Base-by-base conservation (phyloP, 2,113 vertebrate species). In the Macaca nemestrina region DNA sequence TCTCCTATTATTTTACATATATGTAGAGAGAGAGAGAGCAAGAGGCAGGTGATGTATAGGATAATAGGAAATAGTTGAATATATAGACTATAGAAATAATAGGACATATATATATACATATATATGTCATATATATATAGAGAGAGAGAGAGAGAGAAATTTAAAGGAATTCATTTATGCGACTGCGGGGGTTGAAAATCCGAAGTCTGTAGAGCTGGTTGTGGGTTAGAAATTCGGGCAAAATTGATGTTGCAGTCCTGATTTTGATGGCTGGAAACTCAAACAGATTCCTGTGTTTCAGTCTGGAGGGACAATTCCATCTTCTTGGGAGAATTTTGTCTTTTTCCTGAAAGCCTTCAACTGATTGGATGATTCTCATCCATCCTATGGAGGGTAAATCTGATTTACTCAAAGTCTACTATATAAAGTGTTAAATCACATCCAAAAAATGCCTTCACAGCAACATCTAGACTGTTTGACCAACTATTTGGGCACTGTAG, bases 91-190 rank as follows among this genome's bases (percentile, higher is more conserved):
- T 64, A 64, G 59, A 61, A 30, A 27, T 61, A 61, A 61, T 61
- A 27, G 14, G 14, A 16, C 5, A 52, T 16, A 52, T 16, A 52
- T 52, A 61, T 61, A 1, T 0, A 61, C 2, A 27, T 61, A 61
- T 11, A 59, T 25, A 10, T 59, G 4, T 25, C 23, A 25, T 59
- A 57, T 57, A 59, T 11, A 61, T 5, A 27, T 5, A 52, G 0
- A 17, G 4, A 52, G 0, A 6, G 61, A 27, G 4, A 12, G n/a
- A 48, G 4, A 32, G 8, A 32, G 0, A 48, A 27, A 48, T 50
- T 50, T 50, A 32, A 78, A 48, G 45, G 45, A 50, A 32, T 32
- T 78, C 3, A 16, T 45, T 50, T 50, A 78, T 48, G 45, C 12
- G 7, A 45, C 73, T 76, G 23, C 3, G 14, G 55, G 55, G 52